Conservation (phyloP, 2,888 invertebrate genomes). For the Lasioglossum leucozonium region DNA sequence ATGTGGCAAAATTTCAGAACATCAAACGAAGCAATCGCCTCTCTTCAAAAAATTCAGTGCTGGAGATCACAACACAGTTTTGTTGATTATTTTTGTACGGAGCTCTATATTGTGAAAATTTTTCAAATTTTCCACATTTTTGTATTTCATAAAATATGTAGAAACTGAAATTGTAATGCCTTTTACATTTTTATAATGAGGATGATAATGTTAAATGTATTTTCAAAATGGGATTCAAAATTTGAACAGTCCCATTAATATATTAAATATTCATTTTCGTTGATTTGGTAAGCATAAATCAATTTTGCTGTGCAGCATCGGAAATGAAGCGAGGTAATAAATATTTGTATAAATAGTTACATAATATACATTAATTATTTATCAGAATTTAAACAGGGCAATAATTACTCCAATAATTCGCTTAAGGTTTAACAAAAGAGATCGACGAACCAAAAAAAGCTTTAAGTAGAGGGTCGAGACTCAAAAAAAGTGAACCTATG, state of each 20-base stretch:
- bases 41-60: background rate
- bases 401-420: background rate
- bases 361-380: background rate
- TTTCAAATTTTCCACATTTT: background rate
- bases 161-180: background rate
- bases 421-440: background rate
- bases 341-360: background rate
- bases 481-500: background rate
- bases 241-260: background rate
- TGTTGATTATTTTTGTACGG: background rate
- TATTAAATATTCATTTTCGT: background rate
- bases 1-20: background rate
- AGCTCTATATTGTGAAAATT: background rate
- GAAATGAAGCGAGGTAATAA: background rate
- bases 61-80: background rate
- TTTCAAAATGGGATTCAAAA: background rate
- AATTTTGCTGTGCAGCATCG: background rate
- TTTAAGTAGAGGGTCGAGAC: background rate
- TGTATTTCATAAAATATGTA: background rate
- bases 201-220: background rate
- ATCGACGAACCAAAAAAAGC: constrained; percentile 2
- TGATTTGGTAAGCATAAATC: background rate
- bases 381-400: background rate
- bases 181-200: too few relatives aligned
- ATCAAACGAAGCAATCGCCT: background rate